phyloP scores from a whole-genome alignment of 1,140 invertebrate genomes.

The Leucophenga varia region DNA sequence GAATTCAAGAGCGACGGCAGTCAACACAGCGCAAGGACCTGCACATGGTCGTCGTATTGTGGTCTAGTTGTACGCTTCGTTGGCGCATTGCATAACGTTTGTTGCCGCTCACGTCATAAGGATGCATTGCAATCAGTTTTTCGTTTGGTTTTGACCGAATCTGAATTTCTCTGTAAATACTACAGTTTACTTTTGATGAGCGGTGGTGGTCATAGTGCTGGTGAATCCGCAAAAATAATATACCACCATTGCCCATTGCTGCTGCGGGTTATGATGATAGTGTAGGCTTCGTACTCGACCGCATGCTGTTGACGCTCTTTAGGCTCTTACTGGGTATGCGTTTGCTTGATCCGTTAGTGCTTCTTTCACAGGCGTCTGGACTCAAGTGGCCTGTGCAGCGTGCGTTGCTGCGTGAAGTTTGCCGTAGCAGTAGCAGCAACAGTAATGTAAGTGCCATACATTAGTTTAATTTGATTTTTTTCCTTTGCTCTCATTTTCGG shows the following conservation, averaged over 20 bases:
- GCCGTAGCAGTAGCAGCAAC: slow-evolving; percentile 27
- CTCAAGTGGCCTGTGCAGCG: slow-evolving; percentile 33
- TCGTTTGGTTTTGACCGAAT: slow-evolving; percentile 47
- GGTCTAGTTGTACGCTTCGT: slow-evolving; percentile 43
- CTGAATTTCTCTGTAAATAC: slow-evolving; percentile 51
- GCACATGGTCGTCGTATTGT: slow-evolving; percentile 33
- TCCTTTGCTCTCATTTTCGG: too few species aligned
- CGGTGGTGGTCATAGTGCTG: slow-evolving; percentile 14
- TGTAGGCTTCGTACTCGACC: slow-evolving; percentile 16
- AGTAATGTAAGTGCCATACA: slow-evolving; percentile 24
- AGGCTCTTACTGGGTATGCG: slow-evolving; percentile 37
- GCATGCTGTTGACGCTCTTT: slow-evolving; percentile 34
- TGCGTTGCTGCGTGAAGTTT: slow-evolving; percentile 35
- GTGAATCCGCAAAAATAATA: slow-evolving; percentile 2
- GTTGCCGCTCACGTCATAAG: slow-evolving; percentile 47
- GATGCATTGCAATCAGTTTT: slow-evolving; percentile 51
- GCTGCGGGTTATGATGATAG: slow-evolving; percentile 3
- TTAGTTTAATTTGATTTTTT: slow-evolving; percentile 49
- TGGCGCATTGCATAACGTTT: slow-evolving; percentile 42
- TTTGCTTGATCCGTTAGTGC: slow-evolving; percentile 37
- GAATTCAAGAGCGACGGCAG: too few species aligned
- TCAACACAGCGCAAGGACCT: too few species aligned
- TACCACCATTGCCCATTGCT: too few species aligned
- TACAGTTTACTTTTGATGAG: slow-evolving; percentile 45
- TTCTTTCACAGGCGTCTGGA: slow-evolving; percentile 33